Conservation (phyloP, 2,797 vertebrate species). For the Oryzias sinensis region DNA sequence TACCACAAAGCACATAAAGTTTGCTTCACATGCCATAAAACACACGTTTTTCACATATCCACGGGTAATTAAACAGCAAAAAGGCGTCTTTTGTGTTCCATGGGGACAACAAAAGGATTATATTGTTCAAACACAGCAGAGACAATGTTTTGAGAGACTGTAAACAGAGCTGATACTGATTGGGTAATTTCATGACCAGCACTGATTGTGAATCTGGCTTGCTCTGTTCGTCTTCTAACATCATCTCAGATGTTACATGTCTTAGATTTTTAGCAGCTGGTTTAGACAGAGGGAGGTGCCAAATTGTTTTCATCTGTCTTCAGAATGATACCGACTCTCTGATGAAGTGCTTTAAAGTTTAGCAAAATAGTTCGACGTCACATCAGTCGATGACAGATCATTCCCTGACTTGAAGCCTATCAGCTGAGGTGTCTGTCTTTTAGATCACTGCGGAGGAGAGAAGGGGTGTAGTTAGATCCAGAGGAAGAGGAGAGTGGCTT, state of each 20-base stretch:
- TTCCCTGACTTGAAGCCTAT: slow-evolving; percentile 25
- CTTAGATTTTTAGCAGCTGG: slow-evolving; percentile 5
- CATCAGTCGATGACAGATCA: slow-evolving; percentile 9
- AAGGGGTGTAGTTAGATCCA: slow-evolving; percentile 55
- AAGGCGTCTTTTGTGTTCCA: slow-evolving; percentile 9
- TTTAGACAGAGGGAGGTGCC: slow-evolving; percentile 50
- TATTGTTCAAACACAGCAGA: slow-evolving; percentile 27
- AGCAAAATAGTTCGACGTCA: slow-evolving; percentile 2
- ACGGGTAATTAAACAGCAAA: slow-evolving; percentile 23
- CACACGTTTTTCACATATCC: slow-evolving; percentile 23
- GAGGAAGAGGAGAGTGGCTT: slow-evolving; percentile 28
- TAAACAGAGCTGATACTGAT: slow-evolving; percentile 27
- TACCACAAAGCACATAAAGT: slow-evolving; percentile 35
- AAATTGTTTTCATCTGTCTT: slow-evolving; percentile 18
- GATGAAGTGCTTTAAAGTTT: not conserved
- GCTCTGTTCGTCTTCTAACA: slow-evolving; percentile 8
- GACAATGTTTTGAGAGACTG: slow-evolving; percentile 19
- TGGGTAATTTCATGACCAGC: slow-evolving; percentile 7
- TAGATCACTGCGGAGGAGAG: slow-evolving; percentile 61
- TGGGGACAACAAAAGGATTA: slow-evolving; percentile 1
- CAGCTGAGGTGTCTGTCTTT: slow-evolving; percentile 48
- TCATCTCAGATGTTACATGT: slow-evolving; percentile 22
- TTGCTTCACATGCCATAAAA: slow-evolving; percentile 20
- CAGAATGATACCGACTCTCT: slow-evolving; percentile 7
- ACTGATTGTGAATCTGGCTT: slow-evolving; percentile 20